Conservation (phyloP, 2,797 vertebrate genomes). For the Cyclura pinguis region DNA sequence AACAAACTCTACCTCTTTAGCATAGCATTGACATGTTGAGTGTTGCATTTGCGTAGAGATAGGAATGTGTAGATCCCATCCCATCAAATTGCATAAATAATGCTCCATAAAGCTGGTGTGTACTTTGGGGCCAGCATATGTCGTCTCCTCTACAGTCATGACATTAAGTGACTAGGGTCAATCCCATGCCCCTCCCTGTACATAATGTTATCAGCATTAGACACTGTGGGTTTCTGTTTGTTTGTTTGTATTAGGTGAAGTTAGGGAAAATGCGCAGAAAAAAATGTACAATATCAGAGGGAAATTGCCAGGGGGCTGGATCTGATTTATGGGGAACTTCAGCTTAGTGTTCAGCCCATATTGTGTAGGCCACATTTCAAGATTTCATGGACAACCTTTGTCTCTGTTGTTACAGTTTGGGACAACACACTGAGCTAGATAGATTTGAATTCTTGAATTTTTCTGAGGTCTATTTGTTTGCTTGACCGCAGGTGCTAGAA, state of each 20-base stretch:
- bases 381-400: not conserved
- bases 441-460: not conserved
- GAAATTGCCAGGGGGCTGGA: not conserved
- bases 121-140: not conserved
- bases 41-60: not conserved
- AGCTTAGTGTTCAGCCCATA: not conserved
- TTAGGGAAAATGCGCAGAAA: not conserved
- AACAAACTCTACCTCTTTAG: not conserved
- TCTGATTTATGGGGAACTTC: not conserved
- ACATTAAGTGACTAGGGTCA: not conserved
- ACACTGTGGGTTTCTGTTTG: not conserved
- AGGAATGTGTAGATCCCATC: not conserved
- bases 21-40: not conserved
- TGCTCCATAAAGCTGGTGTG: not conserved
- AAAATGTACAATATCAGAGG: not conserved
- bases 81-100: not conserved
- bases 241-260: not conserved
- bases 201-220: not conserved
- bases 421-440: not conserved
- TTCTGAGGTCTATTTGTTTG: slow-evolving; percentile 43
- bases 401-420: not conserved
- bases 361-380: not conserved
- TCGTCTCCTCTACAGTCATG: not conserved
- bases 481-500: slow-evolving; percentile 87
- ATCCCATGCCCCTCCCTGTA: not conserved